Evolutionary conservation across 2,797 vertebrate species (phyloP).

Genomic region (Sibirionetta formosa): DNA sequence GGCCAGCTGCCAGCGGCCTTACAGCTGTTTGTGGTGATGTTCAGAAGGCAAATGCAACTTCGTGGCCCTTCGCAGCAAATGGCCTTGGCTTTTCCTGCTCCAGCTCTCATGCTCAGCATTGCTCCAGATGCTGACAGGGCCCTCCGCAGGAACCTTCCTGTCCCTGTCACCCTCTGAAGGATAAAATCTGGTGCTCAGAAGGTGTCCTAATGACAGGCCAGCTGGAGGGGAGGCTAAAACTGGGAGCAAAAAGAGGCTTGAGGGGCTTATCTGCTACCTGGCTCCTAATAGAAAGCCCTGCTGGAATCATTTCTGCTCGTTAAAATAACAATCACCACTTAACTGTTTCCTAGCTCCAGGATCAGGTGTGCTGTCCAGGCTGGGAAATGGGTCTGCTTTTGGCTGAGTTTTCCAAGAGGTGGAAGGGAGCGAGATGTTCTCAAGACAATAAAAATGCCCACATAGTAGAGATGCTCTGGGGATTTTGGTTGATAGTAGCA

Average conservation of each 20-base stretch:
- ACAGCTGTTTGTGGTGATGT: neutral
- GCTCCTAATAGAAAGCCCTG: neutral
- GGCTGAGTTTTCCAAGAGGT: neutral
- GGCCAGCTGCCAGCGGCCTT: constrained; percentile 37
- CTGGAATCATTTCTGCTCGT: neutral
- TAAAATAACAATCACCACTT: constrained; percentile 21
- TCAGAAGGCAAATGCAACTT: constrained; percentile 44
- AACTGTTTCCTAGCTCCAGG: neutral
- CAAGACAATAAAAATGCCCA: neutral
- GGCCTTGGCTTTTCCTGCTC: neutral
- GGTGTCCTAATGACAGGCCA: neutral
- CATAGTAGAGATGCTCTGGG: neutral
- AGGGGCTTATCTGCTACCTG: neutral
- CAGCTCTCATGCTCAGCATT: neutral
- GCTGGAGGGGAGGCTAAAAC: neutral
- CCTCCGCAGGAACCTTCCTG: neutral
- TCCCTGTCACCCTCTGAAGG: neutral
- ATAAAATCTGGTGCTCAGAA: constrained; percentile 7
- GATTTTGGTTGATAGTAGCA: neutral
- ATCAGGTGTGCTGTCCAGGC: neutral
- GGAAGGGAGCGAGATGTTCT: neutral
- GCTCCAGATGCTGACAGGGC: neutral
- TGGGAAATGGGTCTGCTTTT: neutral
- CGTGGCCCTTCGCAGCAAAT: neutral
- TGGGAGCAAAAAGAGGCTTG: constrained; percentile 39